These are phyloP conservation scores for Hemiprocne comata DNA, from an alignment of 2,113 vertebrate genomes.

Conservation along the genomic window DNA sequence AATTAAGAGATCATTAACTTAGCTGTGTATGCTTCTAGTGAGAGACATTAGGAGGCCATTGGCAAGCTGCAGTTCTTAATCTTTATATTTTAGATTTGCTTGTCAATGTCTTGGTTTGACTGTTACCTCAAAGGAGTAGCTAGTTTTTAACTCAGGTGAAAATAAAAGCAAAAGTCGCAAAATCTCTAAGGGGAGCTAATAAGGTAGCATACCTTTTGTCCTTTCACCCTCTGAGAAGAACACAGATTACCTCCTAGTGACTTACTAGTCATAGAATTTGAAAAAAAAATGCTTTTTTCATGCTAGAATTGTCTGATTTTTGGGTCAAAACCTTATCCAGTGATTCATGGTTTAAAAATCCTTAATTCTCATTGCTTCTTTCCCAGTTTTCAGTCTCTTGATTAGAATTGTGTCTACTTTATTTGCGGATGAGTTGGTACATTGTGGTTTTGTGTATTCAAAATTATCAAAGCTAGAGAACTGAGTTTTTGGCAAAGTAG, in stretches of 20 bases:
- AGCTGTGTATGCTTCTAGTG: not conserved
- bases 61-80: not conserved
- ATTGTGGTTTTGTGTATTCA: accelerated
- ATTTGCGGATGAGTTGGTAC: not conserved
- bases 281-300: not conserved
- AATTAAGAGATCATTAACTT: not conserved
- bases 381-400: not conserved
- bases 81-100: not conserved
- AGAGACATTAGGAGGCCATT: not conserved
- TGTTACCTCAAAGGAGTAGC: not conserved
- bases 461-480: not conserved
- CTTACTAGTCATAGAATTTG: not conserved
- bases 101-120: not conserved
- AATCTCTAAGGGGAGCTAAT: not conserved
- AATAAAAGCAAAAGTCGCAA: not conserved
- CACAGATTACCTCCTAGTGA: not conserved
- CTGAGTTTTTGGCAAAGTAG: not conserved
- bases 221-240: not conserved
- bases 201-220: not conserved
- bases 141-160: not conserved
- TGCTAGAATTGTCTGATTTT: not conserved
- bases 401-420: not conserved
- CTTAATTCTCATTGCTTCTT: not conserved
- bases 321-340: not conserved
- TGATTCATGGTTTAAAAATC: not conserved